These are phyloP conservation scores for Drosophila kepulauana DNA, from an alignment of 1,140 invertebrate genomes.

Conservation along the genomic window DNA sequence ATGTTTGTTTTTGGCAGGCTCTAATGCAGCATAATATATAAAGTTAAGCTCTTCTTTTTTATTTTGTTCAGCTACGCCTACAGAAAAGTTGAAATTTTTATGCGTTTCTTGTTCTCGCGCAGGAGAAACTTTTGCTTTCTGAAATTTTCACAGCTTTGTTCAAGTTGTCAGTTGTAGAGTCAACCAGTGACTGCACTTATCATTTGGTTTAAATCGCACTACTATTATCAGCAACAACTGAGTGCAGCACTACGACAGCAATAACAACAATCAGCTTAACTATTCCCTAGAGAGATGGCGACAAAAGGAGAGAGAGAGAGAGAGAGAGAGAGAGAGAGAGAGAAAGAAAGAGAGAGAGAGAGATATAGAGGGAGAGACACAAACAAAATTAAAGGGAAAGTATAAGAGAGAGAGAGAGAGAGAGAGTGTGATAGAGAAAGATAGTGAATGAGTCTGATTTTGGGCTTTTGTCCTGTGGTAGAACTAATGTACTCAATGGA, in stretches of 20 bases:
- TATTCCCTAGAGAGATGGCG: constrained; percentile 10
- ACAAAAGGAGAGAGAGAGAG: constrained; percentile 17
- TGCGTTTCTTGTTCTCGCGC: constrained; percentile 48
- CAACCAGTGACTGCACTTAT: constrained; percentile 28
- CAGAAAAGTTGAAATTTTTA: constrained; percentile 48
- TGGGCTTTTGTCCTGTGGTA: constrained; percentile 12
- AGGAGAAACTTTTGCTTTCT: constrained; percentile 36
- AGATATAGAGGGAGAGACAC: constrained; percentile 13
- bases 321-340: neutral
- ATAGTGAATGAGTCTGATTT: neutral
- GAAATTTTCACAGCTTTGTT: constrained; percentile 45
- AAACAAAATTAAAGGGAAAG: too few relatives aligned
- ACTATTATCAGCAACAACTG: constrained; percentile 59
- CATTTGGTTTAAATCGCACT: constrained; percentile 47
- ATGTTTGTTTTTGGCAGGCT: constrained; percentile 48
- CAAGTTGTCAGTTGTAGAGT: constrained; percentile 27
- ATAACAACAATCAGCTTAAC: constrained; percentile 33
- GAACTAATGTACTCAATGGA: constrained; percentile 6
- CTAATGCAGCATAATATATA: constrained; percentile 41
- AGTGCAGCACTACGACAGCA: neutral
- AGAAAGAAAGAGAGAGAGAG: neutral
- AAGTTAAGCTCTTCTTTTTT: constrained; percentile 33
- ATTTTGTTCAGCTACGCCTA: constrained; percentile 41
- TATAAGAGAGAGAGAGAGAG: neutral
- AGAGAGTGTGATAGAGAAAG: too few relatives aligned